Evolutionary conservation across 1,140 invertebrate species (phyloP), one percentile per base, ranked within the genome.

Genomic region (Muscidifurax raptorellus): DNA sequence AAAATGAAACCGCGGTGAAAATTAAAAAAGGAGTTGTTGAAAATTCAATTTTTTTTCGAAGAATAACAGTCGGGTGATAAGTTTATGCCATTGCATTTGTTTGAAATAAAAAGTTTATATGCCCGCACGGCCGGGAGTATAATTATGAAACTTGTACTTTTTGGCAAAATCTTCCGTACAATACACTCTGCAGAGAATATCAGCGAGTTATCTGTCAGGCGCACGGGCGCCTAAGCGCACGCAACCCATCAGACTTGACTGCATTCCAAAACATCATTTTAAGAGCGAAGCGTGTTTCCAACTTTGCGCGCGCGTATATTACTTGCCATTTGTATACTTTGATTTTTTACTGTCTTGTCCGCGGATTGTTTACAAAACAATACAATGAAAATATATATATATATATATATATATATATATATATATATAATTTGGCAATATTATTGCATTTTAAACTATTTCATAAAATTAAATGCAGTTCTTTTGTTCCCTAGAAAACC

Each of bases 201-300:
- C 32, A 76, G 47, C n/a, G 25, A 67, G 36, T 15, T 69, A 69
- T 77, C 40, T 69, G 27, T 77, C 74, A 83, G 82, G 64, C 40
- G 74, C 82, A 83, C 18, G 25, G 47, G 40, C 82, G 64, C 82
- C 82, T 83, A 27, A 10, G 27, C 27, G n/a, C 82, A 83, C 47
- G 82, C 82, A 77, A 83, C 82, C 74, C 64, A 30, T 83, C 74
- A 52, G 59, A 44, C 82, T 66, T 77, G 18, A 47, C 82, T 83
- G 74, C 82, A 77, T 77, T 83, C 64, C 64, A 69, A 67, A 76
- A 76, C 72, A 75, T 75, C 67, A 72, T 52, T 82, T 74, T 6
- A 75, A 5, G 30, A 82, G 59, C 22, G 44, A 25, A 64, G 44
- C 59, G 36, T 25, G 44, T 72, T 80, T 22, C n/a, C 1, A 77